Evolutionary conservation across 2,113 vertebrate genomes (phyloP).

Genomic region (Lethenteron camtschaticum): DNA sequence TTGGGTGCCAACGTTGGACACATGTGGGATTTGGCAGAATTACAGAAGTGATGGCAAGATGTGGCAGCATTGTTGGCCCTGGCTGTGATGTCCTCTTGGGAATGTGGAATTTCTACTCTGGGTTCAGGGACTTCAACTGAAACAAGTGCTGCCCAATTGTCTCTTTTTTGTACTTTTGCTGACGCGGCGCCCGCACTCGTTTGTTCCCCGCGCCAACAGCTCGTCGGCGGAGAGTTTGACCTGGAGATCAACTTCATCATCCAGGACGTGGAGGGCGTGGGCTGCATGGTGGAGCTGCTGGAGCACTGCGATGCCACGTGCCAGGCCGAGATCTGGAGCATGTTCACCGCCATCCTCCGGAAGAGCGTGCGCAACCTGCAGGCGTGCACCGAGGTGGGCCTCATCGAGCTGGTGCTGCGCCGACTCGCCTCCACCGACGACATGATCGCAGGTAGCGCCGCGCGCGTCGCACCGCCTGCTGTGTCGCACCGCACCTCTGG

Average conservation of each 20-base stretch:
- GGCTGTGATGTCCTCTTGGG: too few species aligned
- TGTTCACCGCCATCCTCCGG: conserved; percentile 83
- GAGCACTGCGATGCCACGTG: conserved; percentile 73
- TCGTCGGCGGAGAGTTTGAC: conserved; percentile 91
- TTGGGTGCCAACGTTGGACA: too few species aligned
- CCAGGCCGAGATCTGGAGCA: conserved; percentile 95
- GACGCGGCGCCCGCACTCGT: background rate
- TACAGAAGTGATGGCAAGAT: too few species aligned
- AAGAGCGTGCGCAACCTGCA: conserved; percentile 90
- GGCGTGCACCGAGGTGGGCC: conserved; percentile 79
- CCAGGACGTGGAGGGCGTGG: conserved; percentile 73
- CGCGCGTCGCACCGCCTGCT: background rate
- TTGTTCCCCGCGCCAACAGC: conserved; percentile 27
- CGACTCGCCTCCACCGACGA: conserved; percentile 70
- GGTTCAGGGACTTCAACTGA: too few species aligned
- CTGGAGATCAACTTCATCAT: conserved; percentile 95
- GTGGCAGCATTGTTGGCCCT: too few species aligned
- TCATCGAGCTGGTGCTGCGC: conserved; percentile 70
- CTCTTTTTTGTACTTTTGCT: too few species aligned
- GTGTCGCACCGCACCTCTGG: too few species aligned
- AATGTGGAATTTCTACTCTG: too few species aligned
- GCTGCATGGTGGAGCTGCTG: conserved; percentile 78
- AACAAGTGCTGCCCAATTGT: too few species aligned
- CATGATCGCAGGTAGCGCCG: conserved; percentile 76
- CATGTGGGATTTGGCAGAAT: too few species aligned